phyloP scores from a whole-genome alignment of 2,797 vertebrate genomes.

The Melanotaenia trifasciata region DNA sequence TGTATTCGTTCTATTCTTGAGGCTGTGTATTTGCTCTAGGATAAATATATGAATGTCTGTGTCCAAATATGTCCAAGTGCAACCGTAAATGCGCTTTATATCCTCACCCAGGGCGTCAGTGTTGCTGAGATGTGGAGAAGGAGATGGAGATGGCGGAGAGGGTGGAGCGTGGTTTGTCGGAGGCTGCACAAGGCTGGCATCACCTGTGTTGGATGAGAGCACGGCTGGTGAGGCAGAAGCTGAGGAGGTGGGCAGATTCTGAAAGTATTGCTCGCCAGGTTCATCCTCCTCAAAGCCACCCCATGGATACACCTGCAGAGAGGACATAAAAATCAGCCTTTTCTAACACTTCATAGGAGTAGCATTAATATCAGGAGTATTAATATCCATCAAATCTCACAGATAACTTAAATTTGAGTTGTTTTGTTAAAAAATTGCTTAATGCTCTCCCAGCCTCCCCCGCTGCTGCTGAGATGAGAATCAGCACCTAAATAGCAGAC shows the following conservation, averaged over 20 bases:
- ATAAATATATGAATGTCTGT: not conserved
- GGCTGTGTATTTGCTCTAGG: not conserved
- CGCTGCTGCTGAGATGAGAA: no score
- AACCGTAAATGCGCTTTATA: slow-evolving; percentile 70
- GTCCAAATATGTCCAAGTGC: not conserved
- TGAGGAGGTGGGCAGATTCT: slow-evolving; percentile 93
- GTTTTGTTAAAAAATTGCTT: no score
- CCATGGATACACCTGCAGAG: slow-evolving; percentile 91
- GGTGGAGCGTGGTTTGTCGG: slow-evolving; percentile 80
- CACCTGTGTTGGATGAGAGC: slow-evolving; percentile 83
- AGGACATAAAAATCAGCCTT: not conserved
- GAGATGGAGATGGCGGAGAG: slow-evolving; percentile 66
- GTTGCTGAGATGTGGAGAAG: slow-evolving; percentile 86
- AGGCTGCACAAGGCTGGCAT: slow-evolving; percentile 81
- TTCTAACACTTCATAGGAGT: not conserved
- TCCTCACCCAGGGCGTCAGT: slow-evolving; percentile 93
- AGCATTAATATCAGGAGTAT: no score
- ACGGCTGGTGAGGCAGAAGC: slow-evolving; percentile 85
- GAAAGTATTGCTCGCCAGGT: slow-evolving; percentile 94
- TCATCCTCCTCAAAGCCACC: slow-evolving; percentile 96
- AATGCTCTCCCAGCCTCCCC: no score
- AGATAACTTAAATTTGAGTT: no score
- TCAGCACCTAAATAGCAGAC: no score
- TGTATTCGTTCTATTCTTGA: no score
- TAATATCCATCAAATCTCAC: no score